phyloP scores from a whole-genome alignment of 2,113 vertebrate genomes.

The Callospermophilus lateralis region DNA sequence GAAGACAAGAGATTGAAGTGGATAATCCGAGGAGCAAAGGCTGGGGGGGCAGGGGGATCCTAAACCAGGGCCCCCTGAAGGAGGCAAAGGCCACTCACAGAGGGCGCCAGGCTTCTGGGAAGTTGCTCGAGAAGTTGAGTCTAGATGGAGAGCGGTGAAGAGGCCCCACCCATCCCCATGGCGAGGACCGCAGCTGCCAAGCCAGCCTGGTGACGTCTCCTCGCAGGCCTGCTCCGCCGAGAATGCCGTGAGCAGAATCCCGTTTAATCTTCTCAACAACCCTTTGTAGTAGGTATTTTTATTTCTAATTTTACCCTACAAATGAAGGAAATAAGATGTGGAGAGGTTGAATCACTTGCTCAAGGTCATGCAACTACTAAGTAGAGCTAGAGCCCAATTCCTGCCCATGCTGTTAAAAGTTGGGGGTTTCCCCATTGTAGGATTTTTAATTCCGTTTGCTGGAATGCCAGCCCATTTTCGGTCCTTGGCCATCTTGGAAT shows the following conservation, averaged over 20 bases:
- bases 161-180: not conserved
- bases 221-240: not conserved
- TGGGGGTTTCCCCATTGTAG: not conserved
- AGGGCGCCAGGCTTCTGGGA: not conserved
- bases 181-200: rapidly evolving
- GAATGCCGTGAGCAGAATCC: not conserved
- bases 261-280: not conserved
- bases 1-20: not conserved
- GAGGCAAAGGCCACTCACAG: not conserved
- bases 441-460: not conserved
- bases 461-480: not conserved
- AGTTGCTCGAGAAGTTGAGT: not conserved
- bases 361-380: not conserved
- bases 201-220: not conserved
- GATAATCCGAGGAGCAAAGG: not conserved
- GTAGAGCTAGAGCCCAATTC: not conserved
- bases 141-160: not conserved
- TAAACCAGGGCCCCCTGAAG: not conserved
- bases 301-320: not conserved
- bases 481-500: not conserved
- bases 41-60: not conserved
- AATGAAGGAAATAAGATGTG: not conserved
- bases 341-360: not conserved
- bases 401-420: not conserved
- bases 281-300: not conserved